phyloP scores from a whole-genome alignment of 2,888 invertebrate genomes.

The Spisula solida region DNA sequence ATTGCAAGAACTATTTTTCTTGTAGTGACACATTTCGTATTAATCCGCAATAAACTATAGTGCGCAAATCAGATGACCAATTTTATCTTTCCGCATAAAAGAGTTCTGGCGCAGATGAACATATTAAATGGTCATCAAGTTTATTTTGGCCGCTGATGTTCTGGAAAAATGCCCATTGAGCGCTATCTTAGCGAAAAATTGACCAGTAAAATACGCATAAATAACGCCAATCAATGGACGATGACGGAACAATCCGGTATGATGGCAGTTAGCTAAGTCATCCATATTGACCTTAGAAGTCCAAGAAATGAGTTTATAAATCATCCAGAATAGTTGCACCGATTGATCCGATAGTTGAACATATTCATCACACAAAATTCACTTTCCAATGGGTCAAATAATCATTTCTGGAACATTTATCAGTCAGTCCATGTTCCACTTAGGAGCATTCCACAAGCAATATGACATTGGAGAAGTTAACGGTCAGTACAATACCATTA shows the following conservation, averaged over 20 bases:
- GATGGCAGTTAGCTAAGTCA: slow-evolving; percentile 15
- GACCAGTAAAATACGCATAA: slow-evolving; percentile 56
- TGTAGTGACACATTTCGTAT: slow-evolving; percentile 54
- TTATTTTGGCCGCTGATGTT: slow-evolving; percentile 46
- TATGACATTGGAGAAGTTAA: background rate
- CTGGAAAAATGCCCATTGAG: slow-evolving; percentile 49
- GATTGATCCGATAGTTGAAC: background rate
- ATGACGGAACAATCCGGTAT: slow-evolving; percentile 29
- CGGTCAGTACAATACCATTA: background rate
- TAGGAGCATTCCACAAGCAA: background rate
- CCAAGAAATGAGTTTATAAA: background rate
- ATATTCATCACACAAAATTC: background rate
- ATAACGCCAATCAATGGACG: slow-evolving; percentile 41
- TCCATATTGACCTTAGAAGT: slow-evolving; percentile 9
- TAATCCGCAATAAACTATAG: slow-evolving; percentile 56
- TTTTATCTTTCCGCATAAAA: slow-evolving; percentile 63
- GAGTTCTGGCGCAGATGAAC: slow-evolving; percentile 50
- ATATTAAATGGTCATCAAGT: slow-evolving; percentile 57
- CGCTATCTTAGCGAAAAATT: slow-evolving; percentile 56
- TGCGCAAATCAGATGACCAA: slow-evolving; percentile 45
- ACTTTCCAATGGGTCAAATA: slow-evolving; percentile 8
- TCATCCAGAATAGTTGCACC: background rate
- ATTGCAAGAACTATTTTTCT: slow-evolving; percentile 51
- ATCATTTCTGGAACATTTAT: background rate
- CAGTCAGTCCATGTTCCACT: background rate